Evolutionary conservation across 2,888 invertebrate species (phyloP), one percentile per base, ranked within the genome.

Genomic region (Endomychus coccineus): DNA sequence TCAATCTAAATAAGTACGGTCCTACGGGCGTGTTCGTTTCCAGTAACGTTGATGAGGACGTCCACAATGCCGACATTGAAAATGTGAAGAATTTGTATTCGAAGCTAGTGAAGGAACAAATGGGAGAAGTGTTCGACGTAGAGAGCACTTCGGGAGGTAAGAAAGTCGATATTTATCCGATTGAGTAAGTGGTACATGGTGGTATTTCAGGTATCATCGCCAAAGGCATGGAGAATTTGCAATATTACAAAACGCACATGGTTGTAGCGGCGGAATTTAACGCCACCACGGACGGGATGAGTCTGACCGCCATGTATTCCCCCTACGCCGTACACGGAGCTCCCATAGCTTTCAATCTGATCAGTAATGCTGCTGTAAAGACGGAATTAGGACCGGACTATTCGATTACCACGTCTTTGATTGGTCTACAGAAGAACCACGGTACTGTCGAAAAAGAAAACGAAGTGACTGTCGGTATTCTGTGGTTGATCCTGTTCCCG

Each of bases 211-310:
- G 56, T 11, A 57, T 74, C 17, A 42, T 73, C 3, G 44, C 58
- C 2, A 46, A 57, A 13, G 69, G 67, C 1, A 45, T 44, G 1
- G 40, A 56, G 19, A 67, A 73, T 40, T 58, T 71, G 12, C 62
- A 62, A 0, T 60, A 58, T 15, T 74, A 71, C 46, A 65, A 64
- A 9, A 62, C 63, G 28, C 62, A 68, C 27, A 56, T 70, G 42
- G 58, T 75, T 1, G 66, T 64, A 1, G 70, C 70, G 1, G 69
- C 68, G 0, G 69, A 71, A 53, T 70, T 73, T 37, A 62, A 60
- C 41, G 13, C 19, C 3, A 51, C 50, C 2, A 40, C 29, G 2
- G 40, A 35, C 10, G 34, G 36, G 4, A 21, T 35, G 3, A 25
- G 32, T 14, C 17, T 54, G 2, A 51, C 62, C 40, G 51, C 69